Conservation (phyloP, 92 coral and sea anemone species). For the Pocillopora meandrina region DNA sequence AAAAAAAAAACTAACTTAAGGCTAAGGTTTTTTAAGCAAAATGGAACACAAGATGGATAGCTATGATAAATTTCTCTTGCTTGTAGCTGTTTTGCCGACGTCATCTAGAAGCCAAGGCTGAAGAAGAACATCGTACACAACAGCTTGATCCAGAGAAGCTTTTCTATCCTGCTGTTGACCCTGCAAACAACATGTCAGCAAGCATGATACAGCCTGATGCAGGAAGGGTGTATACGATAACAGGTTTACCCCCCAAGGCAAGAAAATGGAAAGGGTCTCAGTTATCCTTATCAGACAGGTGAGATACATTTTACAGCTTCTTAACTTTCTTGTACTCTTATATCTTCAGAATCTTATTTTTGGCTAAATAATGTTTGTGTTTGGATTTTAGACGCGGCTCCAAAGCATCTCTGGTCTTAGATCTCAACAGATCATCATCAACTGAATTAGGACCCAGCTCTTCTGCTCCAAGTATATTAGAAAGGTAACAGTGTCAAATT, state of each 20-base stretch:
- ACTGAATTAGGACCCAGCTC: conserved; percentile 66
- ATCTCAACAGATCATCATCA: conserved; percentile 66
- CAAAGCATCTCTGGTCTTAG: conserved; percentile 73
- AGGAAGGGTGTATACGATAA: conserved; percentile 63
- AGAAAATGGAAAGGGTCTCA: conserved; percentile 88
- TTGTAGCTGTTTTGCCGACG: conserved; percentile 77
- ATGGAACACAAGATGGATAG: background rate
- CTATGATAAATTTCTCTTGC: background rate
- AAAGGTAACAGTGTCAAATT: conserved; percentile 51
- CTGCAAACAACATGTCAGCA: conserved; percentile 78
- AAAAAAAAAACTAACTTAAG: no score
- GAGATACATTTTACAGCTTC: no score
- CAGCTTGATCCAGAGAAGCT: conserved; percentile 72
- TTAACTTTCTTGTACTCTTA: background rate
- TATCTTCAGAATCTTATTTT: background rate
- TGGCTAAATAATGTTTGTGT: background rate
- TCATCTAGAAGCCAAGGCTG: conserved; percentile 51
- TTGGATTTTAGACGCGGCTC: conserved; percentile 77
- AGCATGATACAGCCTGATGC: conserved; percentile 90
- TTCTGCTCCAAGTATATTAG: conserved; percentile 75
- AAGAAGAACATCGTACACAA: conserved; percentile 63
- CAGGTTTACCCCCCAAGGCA: conserved; percentile 74
- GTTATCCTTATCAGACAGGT: conserved; percentile 85
- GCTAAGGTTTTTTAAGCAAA: no score
- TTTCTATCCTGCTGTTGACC: conserved; percentile 70